Conservation (phyloP, 2,113 vertebrate genomes). For the Mionectes macconnelli region DNA sequence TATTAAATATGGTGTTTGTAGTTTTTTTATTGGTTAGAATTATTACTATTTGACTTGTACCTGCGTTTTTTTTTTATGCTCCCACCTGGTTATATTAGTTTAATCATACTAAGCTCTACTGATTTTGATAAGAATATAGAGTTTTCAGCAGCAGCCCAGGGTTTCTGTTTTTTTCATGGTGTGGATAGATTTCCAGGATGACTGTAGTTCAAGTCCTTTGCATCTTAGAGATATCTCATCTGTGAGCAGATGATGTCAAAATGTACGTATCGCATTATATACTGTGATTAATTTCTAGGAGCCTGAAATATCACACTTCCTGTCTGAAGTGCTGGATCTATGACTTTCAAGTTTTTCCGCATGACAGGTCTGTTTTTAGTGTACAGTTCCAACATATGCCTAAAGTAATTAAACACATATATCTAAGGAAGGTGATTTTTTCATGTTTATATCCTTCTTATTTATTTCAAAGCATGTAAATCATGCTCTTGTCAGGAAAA, state of each 20-base stretch:
- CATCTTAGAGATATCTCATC: neutral
- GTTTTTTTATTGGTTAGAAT: neutral
- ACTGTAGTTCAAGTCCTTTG: neutral
- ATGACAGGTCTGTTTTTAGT: neutral
- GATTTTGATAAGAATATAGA: neutral
- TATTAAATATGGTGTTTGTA: neutral
- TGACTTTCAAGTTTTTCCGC: neutral
- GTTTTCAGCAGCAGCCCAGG: neutral
- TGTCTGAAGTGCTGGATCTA: neutral
- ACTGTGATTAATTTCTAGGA: neutral
- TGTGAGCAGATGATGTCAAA: neutral
- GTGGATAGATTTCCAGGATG: neutral
- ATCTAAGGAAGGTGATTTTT: neutral
- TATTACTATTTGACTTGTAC: neutral
- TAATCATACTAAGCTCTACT: neutral
- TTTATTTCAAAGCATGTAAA: neutral
- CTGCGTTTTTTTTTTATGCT: neutral
- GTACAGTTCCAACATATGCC: neutral
- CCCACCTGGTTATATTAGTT: neutral
- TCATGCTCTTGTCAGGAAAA: neutral
- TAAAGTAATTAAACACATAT: neutral
- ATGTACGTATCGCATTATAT: neutral
- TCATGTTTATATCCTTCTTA: neutral
- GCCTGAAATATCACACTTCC: neutral
- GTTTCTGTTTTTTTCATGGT: neutral